Conservation (phyloP, 2,888 invertebrate genomes). For the Hylaea fasciaria region DNA sequence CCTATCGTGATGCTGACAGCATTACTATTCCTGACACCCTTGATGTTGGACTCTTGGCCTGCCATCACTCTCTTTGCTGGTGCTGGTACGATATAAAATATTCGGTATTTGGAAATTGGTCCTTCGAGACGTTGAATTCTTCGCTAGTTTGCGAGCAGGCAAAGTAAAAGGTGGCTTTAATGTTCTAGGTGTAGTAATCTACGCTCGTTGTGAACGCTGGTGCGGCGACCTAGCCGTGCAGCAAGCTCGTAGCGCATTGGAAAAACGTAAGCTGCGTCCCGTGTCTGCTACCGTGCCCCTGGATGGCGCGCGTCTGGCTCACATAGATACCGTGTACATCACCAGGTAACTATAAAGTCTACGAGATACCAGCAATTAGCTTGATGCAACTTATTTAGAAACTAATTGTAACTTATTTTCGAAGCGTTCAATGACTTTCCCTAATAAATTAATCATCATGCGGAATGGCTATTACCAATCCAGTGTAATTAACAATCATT, state of each 20-base stretch:
- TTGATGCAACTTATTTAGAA: background rate
- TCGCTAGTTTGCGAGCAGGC: too few species aligned
- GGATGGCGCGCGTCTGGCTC: constrained; percentile 70
- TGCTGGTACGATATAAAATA: constrained; percentile 74
- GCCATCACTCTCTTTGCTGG: constrained; percentile 85
- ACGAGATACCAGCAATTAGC: background rate
- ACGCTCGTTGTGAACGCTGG: constrained; percentile 78
- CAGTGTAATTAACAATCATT: too few species aligned
- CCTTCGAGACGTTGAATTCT: too few species aligned
- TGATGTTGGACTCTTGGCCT: constrained; percentile 86
- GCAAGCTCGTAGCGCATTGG: constrained; percentile 71
- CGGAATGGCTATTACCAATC: background rate
- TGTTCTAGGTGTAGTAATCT: constrained; percentile 76
- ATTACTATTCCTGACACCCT: constrained; percentile 81
- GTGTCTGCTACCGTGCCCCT: constrained; percentile 60
- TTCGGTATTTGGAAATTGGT: background rate
- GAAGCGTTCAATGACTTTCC: background rate
- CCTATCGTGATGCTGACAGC: constrained; percentile 78
- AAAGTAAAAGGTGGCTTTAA: background rate
- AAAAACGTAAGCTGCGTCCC: constrained; percentile 68
- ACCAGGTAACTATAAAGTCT: constrained; percentile 73
- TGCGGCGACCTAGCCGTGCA: constrained; percentile 80
- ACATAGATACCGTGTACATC: constrained; percentile 85
- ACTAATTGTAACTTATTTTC: too few species aligned
- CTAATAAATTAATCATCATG: background rate